phyloP scores from a whole-genome alignment of 2,888 invertebrate genomes.

The Buathra laborator region DNA sequence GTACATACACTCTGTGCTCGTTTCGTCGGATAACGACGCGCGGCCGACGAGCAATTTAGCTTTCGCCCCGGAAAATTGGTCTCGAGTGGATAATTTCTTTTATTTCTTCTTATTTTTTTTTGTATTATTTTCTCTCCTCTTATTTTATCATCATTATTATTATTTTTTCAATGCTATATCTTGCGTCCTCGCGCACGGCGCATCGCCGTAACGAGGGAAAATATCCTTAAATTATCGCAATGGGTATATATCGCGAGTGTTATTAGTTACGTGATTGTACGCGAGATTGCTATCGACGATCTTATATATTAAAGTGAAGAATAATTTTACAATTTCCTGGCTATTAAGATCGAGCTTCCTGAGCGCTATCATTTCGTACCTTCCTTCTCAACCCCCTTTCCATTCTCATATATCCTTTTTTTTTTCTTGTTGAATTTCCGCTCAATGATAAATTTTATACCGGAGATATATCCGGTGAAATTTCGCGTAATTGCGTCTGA shows the following conservation, averaged over 20 bases:
- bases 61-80: constrained; percentile 45
- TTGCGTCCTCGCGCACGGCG: background rate
- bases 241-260: background rate
- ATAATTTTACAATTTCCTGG: constrained; percentile 38
- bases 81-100: constrained; percentile 51
- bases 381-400: background rate
- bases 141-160: constrained; percentile 35
- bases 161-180: constrained; percentile 11
- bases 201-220: constrained; percentile 8
- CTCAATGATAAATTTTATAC: background rate
- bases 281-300: constrained; percentile 15
- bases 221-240: constrained; percentile 24
- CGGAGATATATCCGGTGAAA: background rate
- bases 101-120: constrained; percentile 32
- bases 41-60: constrained; percentile 43
- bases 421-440: background rate
- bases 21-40: constrained; percentile 41
- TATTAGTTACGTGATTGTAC: background rate
- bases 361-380: background rate
- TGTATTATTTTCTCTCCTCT: background rate
- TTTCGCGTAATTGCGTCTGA: background rate
- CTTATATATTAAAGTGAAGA: constrained; percentile 20
- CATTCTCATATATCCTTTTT: background rate
- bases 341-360: background rate
- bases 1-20: background rate